phyloP scores from a whole-genome alignment of 2,113 vertebrate genomes.

The Elgaria multicarinata region DNA sequence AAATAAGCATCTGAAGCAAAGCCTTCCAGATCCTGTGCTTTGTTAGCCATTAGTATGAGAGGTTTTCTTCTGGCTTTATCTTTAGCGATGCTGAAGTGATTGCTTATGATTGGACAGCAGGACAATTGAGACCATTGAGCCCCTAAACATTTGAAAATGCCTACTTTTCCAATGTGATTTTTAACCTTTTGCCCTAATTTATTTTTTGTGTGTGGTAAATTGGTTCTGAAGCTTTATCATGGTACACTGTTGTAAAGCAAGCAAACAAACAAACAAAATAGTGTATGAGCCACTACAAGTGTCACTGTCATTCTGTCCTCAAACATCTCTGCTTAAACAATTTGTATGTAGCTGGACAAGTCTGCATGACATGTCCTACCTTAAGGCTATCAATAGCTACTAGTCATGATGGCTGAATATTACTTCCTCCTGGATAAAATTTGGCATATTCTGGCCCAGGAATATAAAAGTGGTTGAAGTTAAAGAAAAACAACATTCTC shows the following conservation, averaged over 20 bases:
- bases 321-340: neutral
- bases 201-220: neutral
- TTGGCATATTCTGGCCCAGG: neutral
- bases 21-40: neutral
- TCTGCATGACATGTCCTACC: neutral
- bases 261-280: neutral
- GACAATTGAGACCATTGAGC: neutral
- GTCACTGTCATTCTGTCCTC: neutral
- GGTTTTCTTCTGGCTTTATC: neutral
- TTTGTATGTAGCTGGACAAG: neutral
- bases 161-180: neutral
- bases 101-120: neutral
- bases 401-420: too few relatives aligned
- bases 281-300: neutral
- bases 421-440: neutral
- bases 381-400: neutral
- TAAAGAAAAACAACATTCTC: neutral
- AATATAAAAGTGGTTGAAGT: neutral
- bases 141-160: neutral
- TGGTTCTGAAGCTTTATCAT: neutral
- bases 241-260: neutral
- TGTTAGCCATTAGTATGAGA: neutral
- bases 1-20: neutral
- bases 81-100: neutral
- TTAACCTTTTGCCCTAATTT: neutral